These are phyloP conservation scores for Limnephilus lunatus DNA, from an alignment of 2,888 invertebrate genomes.

Conservation along the genomic window DNA sequence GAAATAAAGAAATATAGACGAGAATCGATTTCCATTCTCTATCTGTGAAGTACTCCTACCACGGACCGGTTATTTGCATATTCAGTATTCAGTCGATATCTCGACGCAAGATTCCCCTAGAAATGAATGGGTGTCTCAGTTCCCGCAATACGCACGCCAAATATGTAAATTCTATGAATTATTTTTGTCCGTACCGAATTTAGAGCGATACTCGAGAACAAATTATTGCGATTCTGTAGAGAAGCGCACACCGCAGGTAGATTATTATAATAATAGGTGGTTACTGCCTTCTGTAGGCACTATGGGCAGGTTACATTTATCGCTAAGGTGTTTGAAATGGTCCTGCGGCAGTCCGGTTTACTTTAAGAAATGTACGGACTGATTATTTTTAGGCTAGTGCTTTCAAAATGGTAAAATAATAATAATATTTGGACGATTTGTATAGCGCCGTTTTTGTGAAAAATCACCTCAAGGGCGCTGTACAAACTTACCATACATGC, in stretches of 20 bases:
- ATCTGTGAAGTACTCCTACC: background rate
- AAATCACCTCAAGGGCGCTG: too few species aligned
- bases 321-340: background rate
- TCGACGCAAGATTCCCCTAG: background rate
- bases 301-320: background rate
- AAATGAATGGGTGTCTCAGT: background rate
- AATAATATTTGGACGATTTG: too few species aligned
- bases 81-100: conserved; percentile 2
- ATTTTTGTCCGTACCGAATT: background rate
- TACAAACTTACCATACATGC: too few species aligned
- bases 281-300: background rate
- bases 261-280: background rate
- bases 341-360: background rate
- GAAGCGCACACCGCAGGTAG: background rate
- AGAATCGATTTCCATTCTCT: background rate
- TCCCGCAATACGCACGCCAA: background rate
- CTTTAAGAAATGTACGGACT: background rate
- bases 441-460: too few species aligned
- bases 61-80: background rate
- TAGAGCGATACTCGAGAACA: background rate
- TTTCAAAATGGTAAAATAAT: background rate
- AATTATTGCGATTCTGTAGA: background rate
- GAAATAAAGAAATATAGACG: background rate
- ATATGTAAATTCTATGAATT: background rate
- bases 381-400: background rate